Percentiles rank a stretch among this genome's conserved stretches.
Evolutionary conservation across 2,797 vertebrate genomes (phyloP).

Genomic region (Pristis pectinata): DNA sequence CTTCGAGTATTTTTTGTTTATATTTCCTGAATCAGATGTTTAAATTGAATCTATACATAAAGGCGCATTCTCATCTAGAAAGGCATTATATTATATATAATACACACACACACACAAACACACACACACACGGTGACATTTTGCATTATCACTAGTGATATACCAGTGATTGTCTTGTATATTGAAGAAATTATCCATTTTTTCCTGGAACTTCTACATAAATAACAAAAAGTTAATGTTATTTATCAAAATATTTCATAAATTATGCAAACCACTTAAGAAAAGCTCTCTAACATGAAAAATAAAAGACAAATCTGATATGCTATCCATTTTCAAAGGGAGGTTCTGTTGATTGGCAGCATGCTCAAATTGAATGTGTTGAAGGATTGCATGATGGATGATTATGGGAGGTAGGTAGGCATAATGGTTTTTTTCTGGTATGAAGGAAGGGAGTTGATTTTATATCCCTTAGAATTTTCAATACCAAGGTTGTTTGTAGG

Average conservation of each 20-base stretch:
- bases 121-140: too few species aligned
- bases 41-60: neutral
- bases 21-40: neutral
- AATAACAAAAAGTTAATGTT: neutral
- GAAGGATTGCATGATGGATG: neutral
- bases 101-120: too few species aligned
- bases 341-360: neutral
- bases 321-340: neutral
- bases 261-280: neutral
- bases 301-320: neutral
- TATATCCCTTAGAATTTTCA: neutral
- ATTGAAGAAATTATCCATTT: neutral
- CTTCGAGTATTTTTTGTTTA: too few species aligned
- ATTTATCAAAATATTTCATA: neutral
- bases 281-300: neutral
- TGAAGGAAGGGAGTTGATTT: neutral
- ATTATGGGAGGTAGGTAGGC: neutral
- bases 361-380: neutral
- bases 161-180: neutral
- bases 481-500: neutral
- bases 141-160: too few species aligned
- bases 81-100: too few species aligned
- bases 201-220: neutral
- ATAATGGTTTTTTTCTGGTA: too few species aligned
- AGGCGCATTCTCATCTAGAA: neutral